Conservation (phyloP, 1,140 invertebrate species). For the Uloborus diversus region DNA sequence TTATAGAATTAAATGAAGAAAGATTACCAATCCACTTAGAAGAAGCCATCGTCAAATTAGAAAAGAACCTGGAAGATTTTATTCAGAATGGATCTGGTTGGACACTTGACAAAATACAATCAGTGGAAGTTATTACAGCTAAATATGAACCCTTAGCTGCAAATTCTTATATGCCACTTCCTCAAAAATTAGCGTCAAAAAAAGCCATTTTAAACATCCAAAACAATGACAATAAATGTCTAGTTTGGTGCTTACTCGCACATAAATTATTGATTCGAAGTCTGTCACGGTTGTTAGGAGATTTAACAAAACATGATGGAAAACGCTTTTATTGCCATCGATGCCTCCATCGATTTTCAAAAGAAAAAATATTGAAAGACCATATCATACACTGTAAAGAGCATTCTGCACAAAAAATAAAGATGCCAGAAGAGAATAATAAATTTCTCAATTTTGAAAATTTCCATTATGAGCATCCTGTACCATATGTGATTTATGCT, state of each 20-base stretch:
- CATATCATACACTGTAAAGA: neutral
- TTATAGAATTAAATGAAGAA: too few species aligned
- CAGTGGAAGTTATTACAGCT: too few species aligned
- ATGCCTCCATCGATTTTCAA: neutral
- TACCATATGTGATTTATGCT: neutral
- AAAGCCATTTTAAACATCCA: slow-evolving; percentile 24
- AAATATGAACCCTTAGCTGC: too few species aligned
- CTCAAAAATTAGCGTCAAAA: too few species aligned
- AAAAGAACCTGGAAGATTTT: too few species aligned
- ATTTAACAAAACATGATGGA: neutral
- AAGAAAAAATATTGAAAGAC: neutral
- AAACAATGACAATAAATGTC: slow-evolving; percentile 20
- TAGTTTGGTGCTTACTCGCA: slow-evolving; percentile 11
- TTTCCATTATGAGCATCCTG: neutral
- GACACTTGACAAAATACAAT: too few species aligned
- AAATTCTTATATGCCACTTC: too few species aligned
- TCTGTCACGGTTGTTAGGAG: neutral
- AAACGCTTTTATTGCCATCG: too few species aligned
- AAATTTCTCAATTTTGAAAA: neutral
- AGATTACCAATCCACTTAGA: too few species aligned
- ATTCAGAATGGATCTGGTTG: too few species aligned
- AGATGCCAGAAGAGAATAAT: neutral
- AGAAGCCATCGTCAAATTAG: too few species aligned
- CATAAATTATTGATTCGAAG: neutral
- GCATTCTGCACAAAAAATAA: neutral